Evolutionary conservation across 1,140 invertebrate genomes (phyloP), one percentile per base, ranked within the genome.

Genomic region (Chymomyza costata): DNA sequence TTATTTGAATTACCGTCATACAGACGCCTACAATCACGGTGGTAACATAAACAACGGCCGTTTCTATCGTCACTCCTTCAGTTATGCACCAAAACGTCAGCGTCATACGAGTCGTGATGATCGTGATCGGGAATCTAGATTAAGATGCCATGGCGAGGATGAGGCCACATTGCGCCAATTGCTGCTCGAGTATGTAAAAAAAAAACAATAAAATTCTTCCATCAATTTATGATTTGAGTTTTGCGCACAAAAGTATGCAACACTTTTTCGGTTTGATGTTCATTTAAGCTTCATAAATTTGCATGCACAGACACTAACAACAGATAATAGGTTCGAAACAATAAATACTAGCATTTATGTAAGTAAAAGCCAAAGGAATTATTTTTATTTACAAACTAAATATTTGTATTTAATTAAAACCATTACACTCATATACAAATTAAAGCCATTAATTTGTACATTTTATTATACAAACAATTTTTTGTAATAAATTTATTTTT

Each of bases 131-230:
- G 80, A 84, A 65, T 84, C 80, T 45, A 84, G 80, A 67, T 76
- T 84, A 61, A 84, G 82, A 84, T 84, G 82, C 85, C 82, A 84
- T 85, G 84, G 82, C 66, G 84, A 85, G 62, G 84, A 86, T 71
- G 84, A 86, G 70, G 83, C 74, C 56, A 85, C 84, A 66, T 61
- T 86, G 61, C 84, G 84, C 67, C 84, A 86, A 83, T 67, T 86
- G 82, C 81, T 86, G 71, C 84, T 85, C 67, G 84, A 86, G 84
- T 86, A 85, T 68, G 84, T 86, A 78, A 13, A 50, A 14, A 2
- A 6, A 16, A 21, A 16, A 8, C n/a, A 40, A 54, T 34, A 11
- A 38, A 34, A 13, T 18, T 10, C 14, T 2, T 15, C 13, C 11
- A n/a, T n/a, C 6, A 13, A 11, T 17, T 8, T 0, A n/a, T 11